A percentile compares a stretch with the other conserved stretches of the same genome.
phyloP scores from a whole-genome alignment of 92 coral and sea anemone genomes.

The Parazoanthus atlanticus region DNA sequence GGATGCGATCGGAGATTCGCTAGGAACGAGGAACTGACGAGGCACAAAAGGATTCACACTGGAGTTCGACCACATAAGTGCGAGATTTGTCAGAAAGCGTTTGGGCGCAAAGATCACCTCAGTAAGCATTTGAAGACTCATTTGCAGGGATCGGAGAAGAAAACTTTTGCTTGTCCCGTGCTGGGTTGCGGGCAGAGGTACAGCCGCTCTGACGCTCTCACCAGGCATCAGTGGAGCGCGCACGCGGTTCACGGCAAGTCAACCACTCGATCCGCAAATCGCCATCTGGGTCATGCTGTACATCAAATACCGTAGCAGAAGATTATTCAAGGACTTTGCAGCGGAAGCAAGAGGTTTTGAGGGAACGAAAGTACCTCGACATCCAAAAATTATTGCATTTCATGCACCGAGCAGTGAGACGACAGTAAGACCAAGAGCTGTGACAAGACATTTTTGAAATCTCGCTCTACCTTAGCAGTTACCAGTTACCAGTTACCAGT shows the following conservation, averaged over 20 bases:
- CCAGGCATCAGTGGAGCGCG: constrained; percentile 85
- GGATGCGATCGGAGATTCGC: constrained; percentile 92
- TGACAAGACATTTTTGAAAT: not conserved
- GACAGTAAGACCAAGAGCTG: not conserved
- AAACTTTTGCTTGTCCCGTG: constrained; percentile 69
- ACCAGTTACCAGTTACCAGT: not conserved
- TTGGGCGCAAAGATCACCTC: constrained; percentile 91
- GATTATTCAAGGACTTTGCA: not conserved
- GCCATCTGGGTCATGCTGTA: constrained; percentile 14
- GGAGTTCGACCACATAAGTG: constrained; percentile 95
- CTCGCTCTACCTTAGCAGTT: not conserved
- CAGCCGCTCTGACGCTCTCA: constrained; percentile 92
- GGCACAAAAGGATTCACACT: constrained; percentile 91
- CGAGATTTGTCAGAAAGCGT: constrained; percentile 85
- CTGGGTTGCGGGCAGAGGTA: constrained; percentile 85
- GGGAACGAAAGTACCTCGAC: not conserved
- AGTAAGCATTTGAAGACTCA: constrained; percentile 93
- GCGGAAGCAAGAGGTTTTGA: not conserved
- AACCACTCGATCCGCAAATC: constrained; percentile 25
- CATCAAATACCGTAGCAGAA: not conserved
- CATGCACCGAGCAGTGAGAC: not conserved
- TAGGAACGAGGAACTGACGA: constrained; percentile 90
- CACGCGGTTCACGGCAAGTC: constrained; percentile 69
- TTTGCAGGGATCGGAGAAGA: constrained; percentile 82
- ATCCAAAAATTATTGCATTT: not conserved